phyloP scores from a whole-genome alignment of 2,888 invertebrate species.

The Julus scanicus region DNA sequence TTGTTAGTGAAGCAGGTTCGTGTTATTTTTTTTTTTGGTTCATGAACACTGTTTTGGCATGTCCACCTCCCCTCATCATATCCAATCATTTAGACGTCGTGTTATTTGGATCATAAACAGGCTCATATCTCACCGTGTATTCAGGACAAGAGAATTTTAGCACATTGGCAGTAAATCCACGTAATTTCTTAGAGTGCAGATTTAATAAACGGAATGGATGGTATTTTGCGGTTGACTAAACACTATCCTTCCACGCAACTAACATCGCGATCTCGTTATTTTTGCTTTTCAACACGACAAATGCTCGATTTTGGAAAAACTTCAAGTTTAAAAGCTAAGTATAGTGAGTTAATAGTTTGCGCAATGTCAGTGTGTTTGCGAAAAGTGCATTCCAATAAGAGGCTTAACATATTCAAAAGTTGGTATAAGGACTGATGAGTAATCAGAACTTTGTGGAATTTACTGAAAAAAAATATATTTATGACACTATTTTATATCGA shows the following conservation, averaged over 20 bases:
- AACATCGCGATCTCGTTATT: neutral
- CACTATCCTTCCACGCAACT: neutral
- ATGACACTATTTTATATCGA: too few species aligned
- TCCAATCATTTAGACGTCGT: too few species aligned
- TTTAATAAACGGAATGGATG: neutral
- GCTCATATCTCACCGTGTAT: neutral
- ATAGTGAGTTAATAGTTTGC: neutral
- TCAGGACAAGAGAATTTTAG: neutral
- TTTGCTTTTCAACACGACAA: neutral
- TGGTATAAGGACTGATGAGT: too few species aligned
- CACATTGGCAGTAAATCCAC: neutral
- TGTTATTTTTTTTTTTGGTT: neutral
- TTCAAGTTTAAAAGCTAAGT: conserved; percentile 22
- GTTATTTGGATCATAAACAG: neutral
- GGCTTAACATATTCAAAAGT: too few species aligned
- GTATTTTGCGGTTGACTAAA: neutral
- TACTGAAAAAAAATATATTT: too few species aligned
- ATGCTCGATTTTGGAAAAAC: conserved; percentile 15
- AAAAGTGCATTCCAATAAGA: too few species aligned
- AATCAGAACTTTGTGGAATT: too few species aligned
- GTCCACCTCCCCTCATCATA: too few species aligned
- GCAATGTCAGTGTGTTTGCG: too few species aligned
- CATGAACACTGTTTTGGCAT: too few species aligned
- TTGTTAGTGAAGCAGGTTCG: neutral
- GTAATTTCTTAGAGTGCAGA: neutral